Evolutionary conservation across 2,113 vertebrate species (phyloP), one percentile per base, ranked within the genome.

Genomic region (Atherinomorus stipes): DNA sequence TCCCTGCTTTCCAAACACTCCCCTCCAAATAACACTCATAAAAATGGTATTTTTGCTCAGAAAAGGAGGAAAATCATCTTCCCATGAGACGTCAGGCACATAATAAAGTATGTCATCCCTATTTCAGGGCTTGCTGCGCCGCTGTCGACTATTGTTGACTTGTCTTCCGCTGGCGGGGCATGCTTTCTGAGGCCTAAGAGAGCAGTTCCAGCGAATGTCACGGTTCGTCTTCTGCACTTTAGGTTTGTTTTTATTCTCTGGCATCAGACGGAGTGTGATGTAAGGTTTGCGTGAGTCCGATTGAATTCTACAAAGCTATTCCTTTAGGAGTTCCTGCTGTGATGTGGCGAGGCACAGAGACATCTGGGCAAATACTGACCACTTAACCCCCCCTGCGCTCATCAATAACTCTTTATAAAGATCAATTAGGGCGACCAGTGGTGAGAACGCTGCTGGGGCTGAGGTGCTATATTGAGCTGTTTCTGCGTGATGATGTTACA

Each of bases 341-440:
- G 49, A 74, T 54, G 22, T 4, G 38, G 37, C 4, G 42, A 72
- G 59, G 25, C 42, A 0, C 63, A 2, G 34, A 78, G 78, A 64
- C 78, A 54, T 76, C 76, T 61, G 78, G 72, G 63, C 56, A 38
- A 67, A 76, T 70, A 21, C 77, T 62, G 88, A 86, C 85, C 88
- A 83, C 81, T 87, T 86, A 80, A 80, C 83, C 65, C 85, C 65
- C 85, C 74, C 74, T 67, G 63, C 49, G 4, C 80, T 82, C 70
- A 61, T 89, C 88, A 81, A 88, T 90, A 90, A 78, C 84, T 87
- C 87, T 88, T 91, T 90, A 85, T 85, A 86, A 84, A 78, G 86
- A 90, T 90, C 88, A 84, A 87, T 92, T 86, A 76, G 74, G 50
- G 67, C 69, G 82, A 87, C 88, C 85, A 77, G 82, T 64, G 85